Evolutionary conservation across 2,113 vertebrate genomes (phyloP).

Genomic region (Chloebia gouldiae): DNA sequence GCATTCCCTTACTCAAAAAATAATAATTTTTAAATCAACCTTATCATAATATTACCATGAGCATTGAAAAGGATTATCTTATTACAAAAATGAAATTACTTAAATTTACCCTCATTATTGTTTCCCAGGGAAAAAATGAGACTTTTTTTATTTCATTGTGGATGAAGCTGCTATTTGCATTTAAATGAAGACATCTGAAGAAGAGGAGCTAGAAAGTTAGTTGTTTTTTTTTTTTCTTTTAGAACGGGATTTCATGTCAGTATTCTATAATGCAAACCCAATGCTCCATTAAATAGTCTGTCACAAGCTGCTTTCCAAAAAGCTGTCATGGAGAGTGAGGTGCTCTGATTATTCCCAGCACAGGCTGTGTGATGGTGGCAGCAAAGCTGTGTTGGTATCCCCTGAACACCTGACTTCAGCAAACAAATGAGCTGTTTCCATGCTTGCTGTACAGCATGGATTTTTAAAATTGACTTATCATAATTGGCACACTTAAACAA

Average conservation of each 20-base stretch:
- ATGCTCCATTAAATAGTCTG: constrained; percentile 16
- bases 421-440: neutral
- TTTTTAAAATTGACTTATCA: neutral
- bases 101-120: constrained; percentile 39
- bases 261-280: neutral
- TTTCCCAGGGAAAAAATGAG: constrained; percentile 2
- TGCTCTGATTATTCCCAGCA: neutral
- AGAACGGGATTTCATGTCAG: constrained; percentile 29
- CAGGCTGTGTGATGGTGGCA: neutral
- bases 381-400: neutral
- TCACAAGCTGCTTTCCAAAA: constrained; percentile 5
- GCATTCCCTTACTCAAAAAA: constrained; percentile 6
- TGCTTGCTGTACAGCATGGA: neutral
- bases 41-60: neutral
- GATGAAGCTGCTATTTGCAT: constrained; percentile 60
- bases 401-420: neutral
- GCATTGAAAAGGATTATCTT: constrained; percentile 22
- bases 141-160: constrained; percentile 20
- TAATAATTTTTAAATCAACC: constrained; percentile 46
- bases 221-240: neutral
- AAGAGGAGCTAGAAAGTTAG: constrained; percentile 22
- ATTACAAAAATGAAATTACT: constrained; percentile 30
- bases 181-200: constrained; percentile 63
- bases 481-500: neutral
- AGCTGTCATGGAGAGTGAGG: neutral